phyloP scores from a whole-genome alignment of 2,888 invertebrate genomes.

The Elaeidobius kamerunicus region DNA sequence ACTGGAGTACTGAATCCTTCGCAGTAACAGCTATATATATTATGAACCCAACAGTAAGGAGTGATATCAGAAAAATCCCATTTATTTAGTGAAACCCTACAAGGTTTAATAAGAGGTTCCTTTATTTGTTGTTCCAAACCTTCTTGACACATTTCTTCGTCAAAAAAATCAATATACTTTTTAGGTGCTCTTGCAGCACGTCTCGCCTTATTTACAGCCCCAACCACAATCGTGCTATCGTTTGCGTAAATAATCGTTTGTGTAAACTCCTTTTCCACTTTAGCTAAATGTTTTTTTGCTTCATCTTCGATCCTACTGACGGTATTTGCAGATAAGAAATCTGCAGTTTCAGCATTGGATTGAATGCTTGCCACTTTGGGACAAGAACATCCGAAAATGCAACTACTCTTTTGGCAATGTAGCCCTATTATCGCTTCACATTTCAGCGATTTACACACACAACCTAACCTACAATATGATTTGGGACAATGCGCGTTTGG shows the following conservation, averaged over 20 bases:
- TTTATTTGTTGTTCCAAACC: slow-evolving; percentile 19
- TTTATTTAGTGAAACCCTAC: slow-evolving; percentile 31
- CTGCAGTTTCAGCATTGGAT: slow-evolving; percentile 28
- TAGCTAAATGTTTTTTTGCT: slow-evolving; percentile 57
- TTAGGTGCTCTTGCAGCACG: slow-evolving; percentile 60
- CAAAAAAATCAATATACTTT: slow-evolving; percentile 58
- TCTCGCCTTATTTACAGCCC: slow-evolving; percentile 53
- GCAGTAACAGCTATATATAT: slow-evolving; percentile 65
- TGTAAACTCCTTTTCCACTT: slow-evolving; percentile 67
- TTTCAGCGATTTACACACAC: slow-evolving; percentile 61
- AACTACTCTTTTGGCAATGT: slow-evolving; percentile 62
- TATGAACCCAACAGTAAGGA: slow-evolving; percentile 65
- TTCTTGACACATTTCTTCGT: slow-evolving; percentile 31
- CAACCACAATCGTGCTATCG: slow-evolving; percentile 63
- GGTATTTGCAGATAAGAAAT: slow-evolving; percentile 43
- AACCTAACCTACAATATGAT: slow-evolving; percentile 60
- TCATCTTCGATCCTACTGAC: slow-evolving; percentile 51
- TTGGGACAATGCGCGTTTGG: slow-evolving; percentile 51
- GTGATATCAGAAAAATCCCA: slow-evolving; percentile 48
- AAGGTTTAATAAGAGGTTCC: slow-evolving; percentile 5
- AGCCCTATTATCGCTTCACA: slow-evolving; percentile 47
- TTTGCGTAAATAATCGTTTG: slow-evolving; percentile 66
- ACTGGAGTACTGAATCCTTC: slow-evolving; percentile 43
- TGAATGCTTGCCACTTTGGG: slow-evolving; percentile 40
- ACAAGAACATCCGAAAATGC: slow-evolving; percentile 60